phyloP scores from a whole-genome alignment of 1,140 invertebrate genomes.

The Archivesica marissinica region DNA sequence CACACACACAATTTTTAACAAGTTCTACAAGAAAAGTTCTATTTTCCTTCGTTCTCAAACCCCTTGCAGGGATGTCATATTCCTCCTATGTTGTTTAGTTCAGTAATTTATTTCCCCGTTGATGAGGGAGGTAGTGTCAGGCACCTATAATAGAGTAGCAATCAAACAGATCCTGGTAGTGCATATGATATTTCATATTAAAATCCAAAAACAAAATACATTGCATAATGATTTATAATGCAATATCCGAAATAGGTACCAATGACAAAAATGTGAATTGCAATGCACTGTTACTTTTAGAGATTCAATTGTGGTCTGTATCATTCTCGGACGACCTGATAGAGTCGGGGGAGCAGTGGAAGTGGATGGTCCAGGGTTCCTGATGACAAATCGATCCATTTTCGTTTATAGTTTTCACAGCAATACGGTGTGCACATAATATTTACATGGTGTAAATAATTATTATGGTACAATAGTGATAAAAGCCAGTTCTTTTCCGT shows the following conservation, averaged over 20 bases:
- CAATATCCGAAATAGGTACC: background rate
- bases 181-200: background rate
- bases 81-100: background rate
- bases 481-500: no score
- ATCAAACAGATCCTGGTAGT: background rate
- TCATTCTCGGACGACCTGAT: slow-evolving; percentile 9
- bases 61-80: background rate
- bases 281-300: slow-evolving; percentile 21
- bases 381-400: slow-evolving; percentile 54
- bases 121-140: background rate
- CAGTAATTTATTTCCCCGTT: background rate
- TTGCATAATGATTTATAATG: background rate
- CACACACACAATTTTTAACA: no score
- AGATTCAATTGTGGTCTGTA: slow-evolving; percentile 46
- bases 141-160: background rate
- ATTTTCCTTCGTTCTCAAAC: no score
- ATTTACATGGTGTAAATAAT: no score
- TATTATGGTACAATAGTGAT: no score
- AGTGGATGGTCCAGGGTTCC: slow-evolving; percentile 12
- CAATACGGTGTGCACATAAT: no score
- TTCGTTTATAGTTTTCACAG: no score
- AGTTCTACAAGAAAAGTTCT: no score
- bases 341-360: background rate
- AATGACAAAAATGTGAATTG: background rate
- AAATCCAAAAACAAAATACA: background rate